These are phyloP conservation scores for Thalpophila matura DNA, from an alignment of 2,888 invertebrate species.

Conservation along the genomic window DNA sequence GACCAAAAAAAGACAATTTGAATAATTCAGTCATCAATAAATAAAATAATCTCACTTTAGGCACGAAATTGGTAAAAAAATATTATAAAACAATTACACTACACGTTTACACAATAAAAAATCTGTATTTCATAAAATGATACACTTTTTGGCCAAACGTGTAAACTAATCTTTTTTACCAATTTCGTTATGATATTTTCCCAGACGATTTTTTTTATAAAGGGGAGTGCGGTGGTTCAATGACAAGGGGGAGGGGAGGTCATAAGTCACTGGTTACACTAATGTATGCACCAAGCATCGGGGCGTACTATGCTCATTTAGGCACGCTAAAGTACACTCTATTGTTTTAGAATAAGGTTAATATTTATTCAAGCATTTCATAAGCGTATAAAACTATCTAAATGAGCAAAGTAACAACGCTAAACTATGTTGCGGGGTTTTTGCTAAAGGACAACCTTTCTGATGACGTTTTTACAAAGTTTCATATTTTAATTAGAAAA, in stretches of 20 bases:
- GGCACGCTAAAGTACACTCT: conserved; percentile 42
- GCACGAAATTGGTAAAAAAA: conserved; percentile 74
- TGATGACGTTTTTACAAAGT: conserved; percentile 59
- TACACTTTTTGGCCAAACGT: conserved; percentile 38
- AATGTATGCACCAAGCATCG: conserved; percentile 82
- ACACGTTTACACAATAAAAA: background rate
- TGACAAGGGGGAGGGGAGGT: conserved; percentile 66
- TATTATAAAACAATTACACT: background rate
- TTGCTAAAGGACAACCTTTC: conserved; percentile 71
- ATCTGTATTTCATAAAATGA: background rate
- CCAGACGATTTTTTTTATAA: no score
- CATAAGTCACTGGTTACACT: conserved; percentile 77
- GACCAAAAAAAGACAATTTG: conserved; percentile 51
- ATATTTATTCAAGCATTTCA: conserved; percentile 32
- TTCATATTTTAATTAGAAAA: background rate
- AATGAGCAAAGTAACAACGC: conserved; percentile 81
- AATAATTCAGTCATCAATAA: conserved; percentile 73
- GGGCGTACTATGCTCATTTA: conserved; percentile 79
- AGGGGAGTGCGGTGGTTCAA: conserved; percentile 68
- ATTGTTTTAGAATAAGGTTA: conserved; percentile 42
- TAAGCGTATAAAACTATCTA: conserved; percentile 59
- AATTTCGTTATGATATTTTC: conserved; percentile 67
- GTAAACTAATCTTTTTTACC: conserved; percentile 60
- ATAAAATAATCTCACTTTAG: conserved; percentile 86
- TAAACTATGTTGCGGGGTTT: conserved; percentile 70